Evolutionary conservation across 1,140 invertebrate genomes (phyloP).

Genomic region (Zophobas morio): DNA sequence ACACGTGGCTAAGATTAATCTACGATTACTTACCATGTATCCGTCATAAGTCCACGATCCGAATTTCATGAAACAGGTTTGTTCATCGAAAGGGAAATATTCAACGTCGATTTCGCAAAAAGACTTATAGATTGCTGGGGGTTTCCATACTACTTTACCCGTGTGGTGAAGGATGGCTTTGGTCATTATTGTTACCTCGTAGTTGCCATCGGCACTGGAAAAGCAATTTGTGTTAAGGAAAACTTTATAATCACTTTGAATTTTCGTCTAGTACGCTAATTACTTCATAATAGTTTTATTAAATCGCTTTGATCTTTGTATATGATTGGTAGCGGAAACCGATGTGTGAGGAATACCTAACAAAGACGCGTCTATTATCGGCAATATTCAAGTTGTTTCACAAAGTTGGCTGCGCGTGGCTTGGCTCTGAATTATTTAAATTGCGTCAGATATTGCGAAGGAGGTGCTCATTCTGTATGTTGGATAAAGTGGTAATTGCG

Average conservation of each 20-base stretch:
- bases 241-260: not conserved
- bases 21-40: conserved; percentile 80
- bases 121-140: conserved; percentile 98
- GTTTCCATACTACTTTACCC: conserved; percentile 96
- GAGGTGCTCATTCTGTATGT: no score
- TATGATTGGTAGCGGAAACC: not conserved
- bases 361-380: not conserved
- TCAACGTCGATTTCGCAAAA: conserved; percentile 98
- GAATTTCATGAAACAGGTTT: conserved; percentile 98
- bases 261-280: not conserved
- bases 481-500: no score
- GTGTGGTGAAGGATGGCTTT: conserved; percentile 93
- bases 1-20: not conserved
- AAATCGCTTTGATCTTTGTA: not conserved
- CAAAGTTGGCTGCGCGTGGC: not conserved
- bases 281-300: not conserved
- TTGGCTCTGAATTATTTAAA: not conserved
- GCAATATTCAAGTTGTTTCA: not conserved
- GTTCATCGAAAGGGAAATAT: conserved; percentile 97
- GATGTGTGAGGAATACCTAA: not conserved
- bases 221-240: not conserved
- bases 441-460: not conserved
- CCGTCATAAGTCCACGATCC: conserved; percentile 96
- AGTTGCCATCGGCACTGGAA: conserved; percentile 95
- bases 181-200: conserved; percentile 98